phyloP scores from a whole-genome alignment of 2,888 invertebrate species.

The Hyles lineata region DNA sequence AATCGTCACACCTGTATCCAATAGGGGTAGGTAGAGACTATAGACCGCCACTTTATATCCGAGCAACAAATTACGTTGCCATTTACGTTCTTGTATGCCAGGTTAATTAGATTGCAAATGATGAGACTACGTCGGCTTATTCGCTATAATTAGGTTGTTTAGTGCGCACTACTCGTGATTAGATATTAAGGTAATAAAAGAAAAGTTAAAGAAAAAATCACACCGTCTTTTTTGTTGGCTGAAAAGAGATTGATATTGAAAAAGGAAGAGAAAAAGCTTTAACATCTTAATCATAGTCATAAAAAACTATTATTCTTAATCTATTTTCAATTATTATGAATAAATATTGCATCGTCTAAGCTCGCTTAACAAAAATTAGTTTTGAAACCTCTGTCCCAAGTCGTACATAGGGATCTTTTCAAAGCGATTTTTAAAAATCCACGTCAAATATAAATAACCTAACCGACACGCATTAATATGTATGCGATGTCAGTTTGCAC shows the following conservation, averaged over 20 bases:
- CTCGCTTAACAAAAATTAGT: not conserved
- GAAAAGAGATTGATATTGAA: too few species aligned
- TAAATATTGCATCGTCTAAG: not conserved
- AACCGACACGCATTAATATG: conserved; percentile 14
- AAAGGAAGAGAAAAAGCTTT: too few species aligned
- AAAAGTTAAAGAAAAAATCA: too few species aligned
- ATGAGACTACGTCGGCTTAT: conserved; percentile 11
- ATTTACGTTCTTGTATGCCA: not conserved
- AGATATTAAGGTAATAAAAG: not conserved
- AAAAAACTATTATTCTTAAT: too few species aligned
- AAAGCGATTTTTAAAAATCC: not conserved
- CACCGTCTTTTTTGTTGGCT: too few species aligned
- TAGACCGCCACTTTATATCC: too few species aligned
- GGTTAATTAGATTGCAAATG: conserved; percentile 18
- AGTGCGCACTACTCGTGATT: not conserved
- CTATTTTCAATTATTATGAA: not conserved
- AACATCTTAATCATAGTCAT: too few species aligned
- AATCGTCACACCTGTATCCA: too few species aligned
- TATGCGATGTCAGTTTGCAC: conserved; percentile 10
- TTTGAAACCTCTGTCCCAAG: not conserved
- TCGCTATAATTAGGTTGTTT: conserved; percentile 11
- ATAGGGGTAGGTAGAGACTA: too few species aligned
- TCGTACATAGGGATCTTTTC: not conserved
- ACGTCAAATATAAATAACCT: not conserved
- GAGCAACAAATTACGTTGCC: too few species aligned